Conservation (phyloP, 2,797 vertebrate species). For the Fratercula arctica region DNA sequence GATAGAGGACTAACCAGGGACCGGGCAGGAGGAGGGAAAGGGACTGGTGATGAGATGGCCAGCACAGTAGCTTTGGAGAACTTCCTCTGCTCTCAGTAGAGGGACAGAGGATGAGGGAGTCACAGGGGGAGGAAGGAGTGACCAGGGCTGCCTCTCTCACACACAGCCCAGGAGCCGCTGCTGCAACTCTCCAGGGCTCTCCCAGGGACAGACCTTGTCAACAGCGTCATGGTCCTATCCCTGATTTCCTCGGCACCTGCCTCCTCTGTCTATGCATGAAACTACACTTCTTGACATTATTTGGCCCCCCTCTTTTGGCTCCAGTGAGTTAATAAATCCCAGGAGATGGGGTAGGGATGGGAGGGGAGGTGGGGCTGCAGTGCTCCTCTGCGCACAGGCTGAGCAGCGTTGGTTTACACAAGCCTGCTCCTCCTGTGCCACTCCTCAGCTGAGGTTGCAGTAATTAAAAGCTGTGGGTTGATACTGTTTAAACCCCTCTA, state of each 20-base stretch:
- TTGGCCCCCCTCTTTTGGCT: neutral
- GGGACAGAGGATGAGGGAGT: neutral
- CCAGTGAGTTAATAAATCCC: neutral
- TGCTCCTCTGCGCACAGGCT: neutral
- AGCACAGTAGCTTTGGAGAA: neutral
- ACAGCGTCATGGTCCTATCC: neutral
- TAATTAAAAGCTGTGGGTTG: neutral
- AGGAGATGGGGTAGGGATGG: neutral
- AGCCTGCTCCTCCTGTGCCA: neutral
- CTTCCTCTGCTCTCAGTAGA: neutral
- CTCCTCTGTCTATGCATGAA: neutral
- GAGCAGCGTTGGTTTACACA: neutral
- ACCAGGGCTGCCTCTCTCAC: neutral
- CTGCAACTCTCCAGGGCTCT: neutral
- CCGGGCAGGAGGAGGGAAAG: neutral
- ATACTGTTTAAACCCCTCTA: neutral
- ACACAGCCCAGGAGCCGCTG: accelerated
- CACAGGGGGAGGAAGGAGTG: neutral
- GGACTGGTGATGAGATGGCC: too few species aligned
- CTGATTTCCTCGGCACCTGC: neutral
- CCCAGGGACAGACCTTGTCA: neutral
- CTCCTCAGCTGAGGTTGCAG: neutral
- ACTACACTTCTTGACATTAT: neutral
- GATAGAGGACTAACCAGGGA: neutral
- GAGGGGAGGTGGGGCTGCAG: neutral